Evolutionary conservation across 2,888 invertebrate species (phyloP), one percentile per base, ranked within the genome.

Genomic region (Papilio gigon): DNA sequence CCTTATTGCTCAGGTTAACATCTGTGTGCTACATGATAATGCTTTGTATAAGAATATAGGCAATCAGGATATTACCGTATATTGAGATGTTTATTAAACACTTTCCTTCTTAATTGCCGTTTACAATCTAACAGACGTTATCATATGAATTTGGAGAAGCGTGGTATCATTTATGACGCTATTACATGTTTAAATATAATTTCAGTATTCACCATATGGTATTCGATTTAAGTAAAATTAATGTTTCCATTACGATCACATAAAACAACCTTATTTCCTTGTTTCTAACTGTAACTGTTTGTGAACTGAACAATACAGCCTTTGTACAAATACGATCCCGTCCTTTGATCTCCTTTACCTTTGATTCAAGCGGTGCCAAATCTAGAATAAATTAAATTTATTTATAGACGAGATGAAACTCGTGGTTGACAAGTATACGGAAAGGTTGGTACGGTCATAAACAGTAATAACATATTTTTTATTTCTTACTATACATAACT

Each of bases 321-420:
- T 50, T 50, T 50, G 50, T 50, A 25, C 25, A 50, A 50, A 50
- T 50, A 50, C 25, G 25, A 50, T 50, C 25, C 9, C 9, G 50
- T 50, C 50, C 50, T 50, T 50, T 50, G 50, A 50, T 50, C 50
- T 50, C 42, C 14, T 14, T 25, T 25, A 50, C 25, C 25, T 25
- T 50, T 50, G 50, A 50, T 25, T 50, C 50, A 50, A 50, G 12
- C 42, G 4, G 42, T 17, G 17, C 17, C 25, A 25, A 4, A 12
- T 50, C 14, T 50, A 4, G 25, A 50, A 25, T 50, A 50, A 50
- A 50, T 25, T 14, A 25, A 12, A 25, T 50, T 50, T 25, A 50
- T 50, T 50, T 50, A 14, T 25, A 25, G 42, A 6, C n/a, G 42
- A 17, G 4, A 42, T 42, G n/a, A 42, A 42, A 3, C 42, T 42